Evolutionary conservation across 2,797 vertebrate species (phyloP), one percentile per base, ranked within the genome.

Genomic region (Catharus ustulatus): DNA sequence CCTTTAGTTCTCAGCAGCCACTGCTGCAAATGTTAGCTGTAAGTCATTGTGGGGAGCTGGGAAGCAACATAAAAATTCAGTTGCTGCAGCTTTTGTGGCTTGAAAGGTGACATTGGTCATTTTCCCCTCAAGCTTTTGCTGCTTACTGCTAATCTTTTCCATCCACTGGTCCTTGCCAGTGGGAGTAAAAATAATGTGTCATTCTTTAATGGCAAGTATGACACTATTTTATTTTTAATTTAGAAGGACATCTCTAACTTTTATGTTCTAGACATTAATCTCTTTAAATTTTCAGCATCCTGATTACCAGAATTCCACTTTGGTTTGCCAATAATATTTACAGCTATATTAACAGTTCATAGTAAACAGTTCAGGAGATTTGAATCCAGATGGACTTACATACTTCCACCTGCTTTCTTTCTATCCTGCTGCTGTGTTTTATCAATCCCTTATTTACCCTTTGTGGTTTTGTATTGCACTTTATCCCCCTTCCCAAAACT

Each of bases 31-130:
- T 90, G 95, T 96, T 89, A 95, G 85, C 90, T 92, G 94, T 95
- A 97, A 96, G 94, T 96, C 96, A 96, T 91, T 1, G 4, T 63
- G 86, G 21, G 38, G 10, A 94, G 84, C 84, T 51, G 69, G 75
- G 83, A 71, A 94, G 86, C 52, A 74, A 88, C 85, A 95, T 96
- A 96, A 97, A 95, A 95, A 94, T 91, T 89, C 84, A 84, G 76
- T 84, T 84, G n/a, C 88, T 94, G 93, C 91, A 93, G 92, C 45
- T 94, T 95, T 51, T 91, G 63, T 79, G 90, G 15, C 66, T 71
- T 38, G 66, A 85, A 94, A 94, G 95, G 89, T 93, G 77, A 96
- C 89, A 91, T 54, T 79, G 73, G 73, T 85, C 40, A 76, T 93
- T 94, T 78, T 66, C 3, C 7, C 18, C 8, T 43, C 27, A 68